Conservation (phyloP, 1,140 invertebrate species). For the Drosophila santomea region DNA sequence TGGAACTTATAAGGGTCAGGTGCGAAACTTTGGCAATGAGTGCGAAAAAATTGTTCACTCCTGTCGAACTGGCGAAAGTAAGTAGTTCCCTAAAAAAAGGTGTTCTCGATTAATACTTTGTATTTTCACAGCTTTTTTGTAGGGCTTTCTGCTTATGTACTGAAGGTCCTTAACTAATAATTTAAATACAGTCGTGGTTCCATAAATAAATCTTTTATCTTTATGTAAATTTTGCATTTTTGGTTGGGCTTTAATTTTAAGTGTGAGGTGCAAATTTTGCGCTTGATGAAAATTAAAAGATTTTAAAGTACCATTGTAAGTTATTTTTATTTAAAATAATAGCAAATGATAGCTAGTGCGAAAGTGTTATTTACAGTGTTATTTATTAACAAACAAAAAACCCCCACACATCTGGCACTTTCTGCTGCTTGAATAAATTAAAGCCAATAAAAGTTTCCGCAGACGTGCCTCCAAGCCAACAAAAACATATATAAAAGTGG, state of each 20-base stretch:
- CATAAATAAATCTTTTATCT: too few species aligned
- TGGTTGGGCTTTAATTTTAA: too few species aligned
- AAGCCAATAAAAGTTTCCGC: not conserved
- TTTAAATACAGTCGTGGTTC: not conserved
- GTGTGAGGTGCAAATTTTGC: too few species aligned
- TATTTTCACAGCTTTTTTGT: not conserved
- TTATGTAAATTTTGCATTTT: too few species aligned
- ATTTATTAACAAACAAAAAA: not conserved
- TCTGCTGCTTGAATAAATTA: not conserved
- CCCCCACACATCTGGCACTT: not conserved
- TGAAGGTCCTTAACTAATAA: not conserved
- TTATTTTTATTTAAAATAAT: too few species aligned
- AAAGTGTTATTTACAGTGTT: not conserved
- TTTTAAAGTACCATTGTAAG: too few species aligned
- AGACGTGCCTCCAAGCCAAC: not conserved
- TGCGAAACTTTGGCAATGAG: constrained; percentile 35
- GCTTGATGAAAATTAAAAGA: too few species aligned
- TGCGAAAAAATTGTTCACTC: constrained; percentile 32
- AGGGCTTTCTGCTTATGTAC: not conserved
- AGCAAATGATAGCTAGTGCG: too few species aligned
- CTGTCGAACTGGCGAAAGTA: constrained; percentile 43
- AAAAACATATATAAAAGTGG: not conserved
- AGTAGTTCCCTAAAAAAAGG: not conserved
- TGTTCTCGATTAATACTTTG: not conserved
- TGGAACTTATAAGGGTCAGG: constrained; percentile 31